These are phyloP conservation scores for Dendrolimus kikuchii DNA, from an alignment of 1,140 invertebrate genomes.

Conservation along the genomic window DNA sequence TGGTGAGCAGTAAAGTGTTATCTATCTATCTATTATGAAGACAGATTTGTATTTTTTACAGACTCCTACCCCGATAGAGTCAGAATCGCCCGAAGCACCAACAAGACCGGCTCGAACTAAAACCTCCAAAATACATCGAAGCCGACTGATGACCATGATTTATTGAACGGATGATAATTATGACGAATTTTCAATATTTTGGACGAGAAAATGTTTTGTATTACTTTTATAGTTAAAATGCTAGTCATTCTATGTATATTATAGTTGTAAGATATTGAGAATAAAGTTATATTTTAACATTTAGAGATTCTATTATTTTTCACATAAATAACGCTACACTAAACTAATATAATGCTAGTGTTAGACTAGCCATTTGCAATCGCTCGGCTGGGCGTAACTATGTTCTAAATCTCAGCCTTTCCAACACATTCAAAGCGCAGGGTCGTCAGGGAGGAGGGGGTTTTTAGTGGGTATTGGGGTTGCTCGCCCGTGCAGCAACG, in stretches of 20 bases:
- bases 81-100: conserved; percentile 24
- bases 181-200: conserved; percentile 24
- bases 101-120: conserved; percentile 11
- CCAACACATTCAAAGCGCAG: no score
- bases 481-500: no score
- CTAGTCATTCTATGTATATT: conserved; percentile 10
- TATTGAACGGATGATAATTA: neutral
- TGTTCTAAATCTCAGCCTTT: no score
- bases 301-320: no score
- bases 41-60: conserved; percentile 18
- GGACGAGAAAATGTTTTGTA: conserved; percentile 28
- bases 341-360: no score
- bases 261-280: conserved; percentile 4
- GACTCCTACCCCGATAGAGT: conserved; percentile 32
- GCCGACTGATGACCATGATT: neutral
- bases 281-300: no score
- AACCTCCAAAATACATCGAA: neutral
- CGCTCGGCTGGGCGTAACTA: no score
- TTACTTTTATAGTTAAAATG: conserved; percentile 8
- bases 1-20: no score
- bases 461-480: no score
- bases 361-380: no score
- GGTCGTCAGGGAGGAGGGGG: no score
- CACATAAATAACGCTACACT: no score
- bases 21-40: neutral